phyloP scores from a whole-genome alignment of 2,888 invertebrate genomes.

The Sinelater perroti region DNA sequence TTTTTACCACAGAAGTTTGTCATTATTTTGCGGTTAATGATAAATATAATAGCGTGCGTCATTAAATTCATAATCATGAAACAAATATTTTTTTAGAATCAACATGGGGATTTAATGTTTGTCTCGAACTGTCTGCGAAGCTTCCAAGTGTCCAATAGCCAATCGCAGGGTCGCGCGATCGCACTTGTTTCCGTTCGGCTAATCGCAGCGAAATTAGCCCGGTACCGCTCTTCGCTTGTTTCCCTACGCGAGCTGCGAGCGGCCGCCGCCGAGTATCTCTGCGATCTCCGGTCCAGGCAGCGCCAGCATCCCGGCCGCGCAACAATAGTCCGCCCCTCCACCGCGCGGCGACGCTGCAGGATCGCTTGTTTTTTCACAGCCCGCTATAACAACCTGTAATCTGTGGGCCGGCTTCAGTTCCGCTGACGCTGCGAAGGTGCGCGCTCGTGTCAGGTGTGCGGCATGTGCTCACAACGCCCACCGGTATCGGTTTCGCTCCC shows the following conservation, averaged over 20 bases:
- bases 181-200: no score
- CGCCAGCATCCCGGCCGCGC: slow-evolving; percentile 35
- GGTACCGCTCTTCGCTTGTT: slow-evolving; percentile 16
- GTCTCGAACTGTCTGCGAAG: no score
- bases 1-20: no score
- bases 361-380: slow-evolving; percentile 57
- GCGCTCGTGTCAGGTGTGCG: slow-evolving; percentile 40
- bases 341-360: slow-evolving; percentile 47
- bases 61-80: no score
- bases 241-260: no score
- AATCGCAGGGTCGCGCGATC: no score
- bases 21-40: no score
- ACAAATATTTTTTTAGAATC: no score
- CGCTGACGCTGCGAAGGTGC: slow-evolving; percentile 39
- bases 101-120: no score
- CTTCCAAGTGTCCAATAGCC: no score
- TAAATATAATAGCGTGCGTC: no score
- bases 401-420: slow-evolving; percentile 46
- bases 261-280: slow-evolving; percentile 27
- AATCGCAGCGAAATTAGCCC: slow-evolving; percentile 3
- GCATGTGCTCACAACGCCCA: slow-evolving; percentile 46
- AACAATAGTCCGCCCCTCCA: slow-evolving; percentile 50
- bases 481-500: slow-evolving; percentile 40
- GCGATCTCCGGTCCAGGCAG: slow-evolving; percentile 36
- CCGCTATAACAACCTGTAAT: slow-evolving; percentile 60